Evolutionary conservation across 2,888 invertebrate species (phyloP).

Genomic region (Danaus chrysippus): DNA sequence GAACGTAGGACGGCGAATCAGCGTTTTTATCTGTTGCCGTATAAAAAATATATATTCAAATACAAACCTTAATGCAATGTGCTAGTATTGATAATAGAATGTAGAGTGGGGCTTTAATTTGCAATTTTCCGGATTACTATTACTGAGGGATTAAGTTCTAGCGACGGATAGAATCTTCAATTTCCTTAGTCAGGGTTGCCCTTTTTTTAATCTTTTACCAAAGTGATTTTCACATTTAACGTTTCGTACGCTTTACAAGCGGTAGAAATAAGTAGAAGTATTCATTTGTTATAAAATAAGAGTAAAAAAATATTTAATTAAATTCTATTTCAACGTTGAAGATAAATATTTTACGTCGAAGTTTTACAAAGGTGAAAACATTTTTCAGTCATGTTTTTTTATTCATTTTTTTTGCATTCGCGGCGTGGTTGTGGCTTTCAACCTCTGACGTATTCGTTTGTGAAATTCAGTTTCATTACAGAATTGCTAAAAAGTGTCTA

Average conservation of each 20-base stretch:
- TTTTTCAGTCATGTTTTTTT: no score
- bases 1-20: slow-evolving; percentile 55
- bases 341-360: no score
- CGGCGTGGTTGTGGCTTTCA: no score
- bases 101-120: slow-evolving; percentile 56
- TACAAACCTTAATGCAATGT: slow-evolving; percentile 13
- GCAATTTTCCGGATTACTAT: slow-evolving; percentile 74
- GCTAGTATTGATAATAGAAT: slow-evolving; percentile 12
- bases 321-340: no score
- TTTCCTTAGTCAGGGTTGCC: slow-evolving; percentile 65
- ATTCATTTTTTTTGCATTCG: no score
- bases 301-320: not conserved
- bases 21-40: slow-evolving; percentile 61
- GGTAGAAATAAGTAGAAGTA: not conserved
- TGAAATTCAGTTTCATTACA: no score
- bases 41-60: slow-evolving; percentile 14
- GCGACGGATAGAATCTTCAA: slow-evolving; percentile 74
- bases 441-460: no score
- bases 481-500: no score
- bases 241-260: slow-evolving; percentile 21
- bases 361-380: no score
- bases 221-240: slow-evolving; percentile 38
- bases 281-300: not conserved
- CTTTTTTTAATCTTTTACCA: slow-evolving; percentile 56
- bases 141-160: slow-evolving; percentile 69